phyloP scores from a whole-genome alignment of 2,797 vertebrate genomes.

The Momotus momota region DNA sequence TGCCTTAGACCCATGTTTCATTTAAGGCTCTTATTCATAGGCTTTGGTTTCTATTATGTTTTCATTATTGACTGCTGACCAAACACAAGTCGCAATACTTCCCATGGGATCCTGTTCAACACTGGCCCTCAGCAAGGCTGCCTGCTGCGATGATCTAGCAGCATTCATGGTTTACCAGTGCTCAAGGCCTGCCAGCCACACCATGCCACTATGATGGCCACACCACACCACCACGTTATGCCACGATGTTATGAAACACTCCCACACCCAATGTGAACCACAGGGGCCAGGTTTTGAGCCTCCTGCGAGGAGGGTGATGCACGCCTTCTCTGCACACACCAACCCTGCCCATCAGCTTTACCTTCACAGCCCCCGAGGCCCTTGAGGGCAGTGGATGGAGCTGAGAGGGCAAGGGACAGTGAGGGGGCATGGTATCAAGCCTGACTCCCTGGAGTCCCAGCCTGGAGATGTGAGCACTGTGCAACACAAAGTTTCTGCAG shows the following conservation, averaged over 20 bases:
- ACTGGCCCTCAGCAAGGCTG: neutral
- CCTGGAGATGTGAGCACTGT: accelerated
- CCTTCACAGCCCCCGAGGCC: neutral
- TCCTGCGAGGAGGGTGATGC: accelerated
- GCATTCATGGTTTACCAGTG: neutral
- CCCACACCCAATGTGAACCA: neutral
- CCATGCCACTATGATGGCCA: accelerated
- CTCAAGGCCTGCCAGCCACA: neutral
- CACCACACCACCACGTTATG: neutral
- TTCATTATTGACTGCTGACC: neutral
- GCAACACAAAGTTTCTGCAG: accelerated
- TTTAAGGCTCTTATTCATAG: constrained; percentile 9
- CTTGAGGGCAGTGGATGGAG: neutral
- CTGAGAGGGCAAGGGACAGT: no score
- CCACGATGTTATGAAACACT: accelerated
- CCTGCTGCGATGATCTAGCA: neutral
- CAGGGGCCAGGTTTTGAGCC: neutral
- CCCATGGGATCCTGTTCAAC: neutral
- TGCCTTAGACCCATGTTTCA: constrained; percentile 12
- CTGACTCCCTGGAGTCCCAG: accelerated
- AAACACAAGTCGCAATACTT: neutral
- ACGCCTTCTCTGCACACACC: accelerated
- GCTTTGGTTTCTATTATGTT: constrained; percentile 44
- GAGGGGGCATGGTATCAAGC: neutral
- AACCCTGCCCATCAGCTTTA: accelerated